Percentiles rank a stretch among this genome's conserved stretches.
phyloP scores from a whole-genome alignment of 2,888 invertebrate species.

The Ophion ventricosus region DNA sequence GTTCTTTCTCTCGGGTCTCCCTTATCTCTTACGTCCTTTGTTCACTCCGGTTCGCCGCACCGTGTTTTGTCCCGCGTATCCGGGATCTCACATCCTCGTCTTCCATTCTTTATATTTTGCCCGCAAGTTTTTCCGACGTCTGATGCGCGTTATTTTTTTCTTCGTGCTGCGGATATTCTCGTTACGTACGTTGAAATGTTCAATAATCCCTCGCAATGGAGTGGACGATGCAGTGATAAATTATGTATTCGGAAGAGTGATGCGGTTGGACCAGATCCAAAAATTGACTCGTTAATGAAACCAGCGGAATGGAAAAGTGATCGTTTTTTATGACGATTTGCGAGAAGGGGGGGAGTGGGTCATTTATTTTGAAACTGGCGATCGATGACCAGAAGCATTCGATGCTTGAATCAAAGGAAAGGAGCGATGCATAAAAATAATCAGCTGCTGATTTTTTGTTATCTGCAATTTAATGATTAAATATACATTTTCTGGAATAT shows the following conservation, averaged over 20 bases:
- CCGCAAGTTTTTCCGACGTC: background rate
- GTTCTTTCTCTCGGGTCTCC: background rate
- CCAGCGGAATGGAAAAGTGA: background rate
- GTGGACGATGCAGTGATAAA: background rate
- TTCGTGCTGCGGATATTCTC: background rate
- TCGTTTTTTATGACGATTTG: background rate
- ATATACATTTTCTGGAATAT: too few relatives aligned
- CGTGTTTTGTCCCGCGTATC: background rate
- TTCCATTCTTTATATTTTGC: background rate
- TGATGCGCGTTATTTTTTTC: background rate
- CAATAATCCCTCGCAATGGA: background rate
- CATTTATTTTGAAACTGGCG: background rate
- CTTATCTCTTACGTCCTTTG: slow-evolving; percentile 20
- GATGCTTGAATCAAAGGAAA: too few relatives aligned
- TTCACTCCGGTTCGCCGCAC: background rate
- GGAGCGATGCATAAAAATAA: too few relatives aligned
- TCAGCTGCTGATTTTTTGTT: too few relatives aligned
- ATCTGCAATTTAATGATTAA: too few relatives aligned
- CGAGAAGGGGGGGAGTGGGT: background rate
- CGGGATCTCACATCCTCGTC: background rate
- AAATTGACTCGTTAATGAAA: background rate
- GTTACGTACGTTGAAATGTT: background rate
- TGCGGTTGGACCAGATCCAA: background rate
- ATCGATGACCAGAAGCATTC: background rate
- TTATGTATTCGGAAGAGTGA: background rate